Percentiles rank a stretch among this genome's conserved stretches.
phyloP scores from a whole-genome alignment of 2,797 vertebrate genomes.

The Poecilia wingei region DNA sequence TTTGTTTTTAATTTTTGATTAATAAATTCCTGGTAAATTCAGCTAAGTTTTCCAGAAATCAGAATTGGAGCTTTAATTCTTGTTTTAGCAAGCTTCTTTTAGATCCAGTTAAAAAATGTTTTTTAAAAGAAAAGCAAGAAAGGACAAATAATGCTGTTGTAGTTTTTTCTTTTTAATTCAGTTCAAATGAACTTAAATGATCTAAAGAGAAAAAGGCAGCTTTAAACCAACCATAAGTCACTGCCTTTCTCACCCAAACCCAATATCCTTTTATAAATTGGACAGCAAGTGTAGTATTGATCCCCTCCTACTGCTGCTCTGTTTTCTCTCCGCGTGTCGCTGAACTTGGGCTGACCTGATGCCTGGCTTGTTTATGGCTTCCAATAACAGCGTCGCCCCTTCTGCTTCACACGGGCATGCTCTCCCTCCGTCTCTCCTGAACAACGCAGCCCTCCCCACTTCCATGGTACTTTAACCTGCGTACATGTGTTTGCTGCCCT shows the following conservation, averaged over 20 bases:
- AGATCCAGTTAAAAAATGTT: background rate
- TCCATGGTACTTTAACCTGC: slow-evolving; percentile 17
- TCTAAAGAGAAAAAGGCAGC: slow-evolving; percentile 87
- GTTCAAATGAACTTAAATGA: slow-evolving; percentile 88
- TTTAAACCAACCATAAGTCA: slow-evolving; percentile 93
- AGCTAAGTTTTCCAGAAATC: background rate
- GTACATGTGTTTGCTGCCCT: slow-evolving; percentile 53
- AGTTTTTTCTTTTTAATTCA: slow-evolving; percentile 45
- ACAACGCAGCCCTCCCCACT: background rate
- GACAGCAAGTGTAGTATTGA: slow-evolving; percentile 96
- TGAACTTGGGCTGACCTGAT: slow-evolving; percentile 94
- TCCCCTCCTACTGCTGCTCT: slow-evolving; percentile 66
- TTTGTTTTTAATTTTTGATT: background rate
- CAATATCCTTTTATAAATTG: slow-evolving; percentile 95
- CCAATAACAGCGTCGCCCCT: slow-evolving; percentile 75
- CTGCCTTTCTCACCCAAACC: slow-evolving; percentile 74
- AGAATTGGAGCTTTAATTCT: background rate
- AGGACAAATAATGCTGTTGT: background rate
- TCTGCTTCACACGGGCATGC: slow-evolving; percentile 22
- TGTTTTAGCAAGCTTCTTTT: background rate
- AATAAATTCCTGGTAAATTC: background rate
- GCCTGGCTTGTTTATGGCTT: slow-evolving; percentile 90
- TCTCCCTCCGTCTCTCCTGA: slow-evolving; percentile 60
- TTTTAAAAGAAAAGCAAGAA: background rate
- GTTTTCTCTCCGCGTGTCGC: slow-evolving; percentile 75